These are phyloP conservation scores for Aphidius ervi DNA, from an alignment of 1,140 invertebrate genomes.

Conservation along the genomic window DNA sequence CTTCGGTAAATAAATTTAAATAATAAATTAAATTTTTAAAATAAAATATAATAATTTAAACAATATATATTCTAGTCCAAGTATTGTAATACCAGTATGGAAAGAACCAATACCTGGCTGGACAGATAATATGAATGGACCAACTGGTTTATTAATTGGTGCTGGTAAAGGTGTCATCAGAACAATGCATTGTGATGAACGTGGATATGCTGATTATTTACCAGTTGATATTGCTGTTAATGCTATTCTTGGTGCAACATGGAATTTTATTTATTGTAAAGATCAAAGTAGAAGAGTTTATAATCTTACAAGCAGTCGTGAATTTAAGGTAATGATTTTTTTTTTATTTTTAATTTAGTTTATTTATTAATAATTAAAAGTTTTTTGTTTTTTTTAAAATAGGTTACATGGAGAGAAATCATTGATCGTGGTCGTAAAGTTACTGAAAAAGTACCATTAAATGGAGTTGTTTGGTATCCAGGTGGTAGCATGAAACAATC, in stretches of 20 bases:
- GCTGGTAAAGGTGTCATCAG: slow-evolving; percentile 82
- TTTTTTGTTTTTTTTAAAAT: neutral
- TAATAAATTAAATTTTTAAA: slow-evolving; percentile 1
- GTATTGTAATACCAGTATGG: slow-evolving; percentile 73
- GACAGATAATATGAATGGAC: slow-evolving; percentile 92
- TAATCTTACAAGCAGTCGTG: slow-evolving; percentile 69
- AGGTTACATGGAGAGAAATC: slow-evolving; percentile 78
- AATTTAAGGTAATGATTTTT: slow-evolving; percentile 62
- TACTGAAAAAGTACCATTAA: slow-evolving; percentile 70
- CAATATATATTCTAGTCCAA: slow-evolving; percentile 35
- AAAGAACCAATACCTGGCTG: slow-evolving; percentile 80
- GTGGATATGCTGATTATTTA: slow-evolving; percentile 77
- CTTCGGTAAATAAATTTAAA: slow-evolving; percentile 61
- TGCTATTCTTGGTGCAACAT: slow-evolving; percentile 61
- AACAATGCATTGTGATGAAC: slow-evolving; percentile 76
- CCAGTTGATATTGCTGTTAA: slow-evolving; percentile 80
- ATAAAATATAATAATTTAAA: too few species aligned
- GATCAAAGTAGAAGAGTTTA: slow-evolving; percentile 56
- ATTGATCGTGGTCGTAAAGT: slow-evolving; percentile 76
- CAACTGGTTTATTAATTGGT: slow-evolving; percentile 72
- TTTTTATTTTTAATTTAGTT: neutral
- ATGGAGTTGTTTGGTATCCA: slow-evolving; percentile 82
- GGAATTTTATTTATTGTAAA: slow-evolving; percentile 56
- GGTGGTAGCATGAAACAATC: slow-evolving; percentile 84
- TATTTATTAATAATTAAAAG: neutral